phyloP scores from a whole-genome alignment of 2,888 invertebrate species.

The Glyphotaelius pellucidus region DNA sequence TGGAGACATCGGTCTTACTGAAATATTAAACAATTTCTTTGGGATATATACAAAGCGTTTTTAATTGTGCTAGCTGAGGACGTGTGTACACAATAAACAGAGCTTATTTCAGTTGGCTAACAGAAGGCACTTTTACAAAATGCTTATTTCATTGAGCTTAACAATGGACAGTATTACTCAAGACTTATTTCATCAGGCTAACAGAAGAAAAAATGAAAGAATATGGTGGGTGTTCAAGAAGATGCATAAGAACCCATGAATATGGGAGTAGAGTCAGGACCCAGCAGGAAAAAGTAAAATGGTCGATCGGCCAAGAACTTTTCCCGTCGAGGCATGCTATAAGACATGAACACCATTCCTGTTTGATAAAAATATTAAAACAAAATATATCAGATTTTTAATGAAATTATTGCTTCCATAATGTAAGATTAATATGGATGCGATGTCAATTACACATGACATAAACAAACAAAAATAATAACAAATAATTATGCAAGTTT shows the following conservation, averaged over 20 bases:
- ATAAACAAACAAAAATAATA: no score
- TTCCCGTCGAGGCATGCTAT: background rate
- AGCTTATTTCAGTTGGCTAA: background rate
- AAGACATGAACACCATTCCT: background rate
- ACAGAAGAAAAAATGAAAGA: background rate
- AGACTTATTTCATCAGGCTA: background rate
- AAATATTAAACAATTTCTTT: background rate
- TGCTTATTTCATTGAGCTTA: background rate
- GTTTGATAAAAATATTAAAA: no score
- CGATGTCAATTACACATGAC: no score
- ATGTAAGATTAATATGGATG: no score
- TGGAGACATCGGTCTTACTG: background rate
- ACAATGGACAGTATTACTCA: background rate
- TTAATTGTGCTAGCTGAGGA: background rate
- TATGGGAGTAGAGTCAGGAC: conserved; percentile 68
- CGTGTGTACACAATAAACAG: background rate
- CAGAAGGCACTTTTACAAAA: background rate
- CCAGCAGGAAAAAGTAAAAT: conserved; percentile 71
- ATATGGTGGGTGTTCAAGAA: background rate
- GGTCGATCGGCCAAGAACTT: conserved; percentile 73
- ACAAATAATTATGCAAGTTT: background rate
- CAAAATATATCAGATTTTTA: background rate
- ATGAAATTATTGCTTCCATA: no score
- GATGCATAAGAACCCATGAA: conserved; percentile 67
- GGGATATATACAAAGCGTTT: background rate